phyloP scores from a whole-genome alignment of 2,113 vertebrate genomes.

The Caranx ignobilis region DNA sequence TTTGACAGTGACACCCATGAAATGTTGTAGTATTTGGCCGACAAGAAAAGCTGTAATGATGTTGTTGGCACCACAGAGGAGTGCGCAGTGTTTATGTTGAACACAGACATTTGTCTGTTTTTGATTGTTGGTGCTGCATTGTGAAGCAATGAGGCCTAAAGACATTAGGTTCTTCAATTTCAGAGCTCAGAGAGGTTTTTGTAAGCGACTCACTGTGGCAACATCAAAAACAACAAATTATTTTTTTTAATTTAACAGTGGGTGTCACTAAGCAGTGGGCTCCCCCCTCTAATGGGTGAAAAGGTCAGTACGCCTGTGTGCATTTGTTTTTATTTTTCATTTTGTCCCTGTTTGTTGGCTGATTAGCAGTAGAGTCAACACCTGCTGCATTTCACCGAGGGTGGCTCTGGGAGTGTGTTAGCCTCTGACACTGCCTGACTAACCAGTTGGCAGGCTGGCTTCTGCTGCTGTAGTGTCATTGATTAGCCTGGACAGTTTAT shows the following conservation, averaged over 20 bases:
- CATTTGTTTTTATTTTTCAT: background rate
- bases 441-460: slow-evolving; percentile 24
- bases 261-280: background rate
- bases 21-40: too few species aligned
- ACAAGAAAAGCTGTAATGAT: too few species aligned
- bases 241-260: background rate
- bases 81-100: slow-evolving; percentile 19
- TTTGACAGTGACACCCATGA: too few species aligned
- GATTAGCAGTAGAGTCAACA: slow-evolving; percentile 55
- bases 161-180: slow-evolving; percentile 7
- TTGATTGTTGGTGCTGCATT: slow-evolving; percentile 11
- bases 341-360: slow-evolving; percentile 25
- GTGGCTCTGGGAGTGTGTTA: slow-evolving; percentile 24
- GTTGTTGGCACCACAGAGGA: too few species aligned
- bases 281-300: background rate
- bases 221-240: background rate
- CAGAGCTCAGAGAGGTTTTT: slow-evolving; percentile 1
- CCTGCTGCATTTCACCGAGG: slow-evolving; percentile 27
- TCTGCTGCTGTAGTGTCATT: slow-evolving; percentile 51
- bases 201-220: slow-evolving; percentile 24
- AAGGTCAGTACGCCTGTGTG: background rate
- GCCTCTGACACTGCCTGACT: slow-evolving; percentile 32
- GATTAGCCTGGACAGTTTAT: slow-evolving; percentile 70
- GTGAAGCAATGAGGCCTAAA: slow-evolving; percentile 47
- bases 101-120: slow-evolving; percentile 31